Percentiles rank a stretch among this genome's conserved stretches.
Conservation (phyloP, 2,113 vertebrate genomes). For the Mormyrus lacerda region DNA sequence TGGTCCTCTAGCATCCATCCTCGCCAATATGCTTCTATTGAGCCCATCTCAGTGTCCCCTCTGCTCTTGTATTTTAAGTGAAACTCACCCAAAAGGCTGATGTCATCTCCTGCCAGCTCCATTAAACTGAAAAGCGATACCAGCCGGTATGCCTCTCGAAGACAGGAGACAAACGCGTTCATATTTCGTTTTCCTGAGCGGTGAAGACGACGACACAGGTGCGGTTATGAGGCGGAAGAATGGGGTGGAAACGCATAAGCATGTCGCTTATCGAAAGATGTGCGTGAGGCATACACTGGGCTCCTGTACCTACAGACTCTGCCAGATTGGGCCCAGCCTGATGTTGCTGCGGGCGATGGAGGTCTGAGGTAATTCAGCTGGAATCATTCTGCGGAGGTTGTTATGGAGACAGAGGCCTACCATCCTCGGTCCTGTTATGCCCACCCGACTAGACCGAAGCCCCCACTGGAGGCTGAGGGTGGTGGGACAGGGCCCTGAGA, state of each 20-base stretch:
- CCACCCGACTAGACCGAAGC: neutral
- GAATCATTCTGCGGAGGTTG: neutral
- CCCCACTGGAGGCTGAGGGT: neutral
- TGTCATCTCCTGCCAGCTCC: neutral
- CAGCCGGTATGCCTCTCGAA: no score
- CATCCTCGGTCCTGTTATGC: neutral
- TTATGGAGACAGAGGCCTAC: neutral
- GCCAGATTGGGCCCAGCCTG: neutral
- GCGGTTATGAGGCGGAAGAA: neutral
- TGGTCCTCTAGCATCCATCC: neutral
- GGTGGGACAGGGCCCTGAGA: neutral
- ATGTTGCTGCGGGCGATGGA: neutral
- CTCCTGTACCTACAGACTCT: neutral
- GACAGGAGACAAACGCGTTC: neutral
- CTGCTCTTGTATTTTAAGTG: neutral
- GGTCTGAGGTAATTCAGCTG: neutral
- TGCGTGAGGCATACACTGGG: neutral
- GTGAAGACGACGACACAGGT: neutral
- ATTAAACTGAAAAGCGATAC: neutral
- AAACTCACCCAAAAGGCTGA: neutral
- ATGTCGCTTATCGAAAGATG: neutral
- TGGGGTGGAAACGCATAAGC: neutral
- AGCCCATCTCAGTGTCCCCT: neutral
- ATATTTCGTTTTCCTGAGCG: neutral
- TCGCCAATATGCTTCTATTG: neutral